Evolutionary conservation across 2,797 vertebrate species (phyloP), one percentile per base, ranked within the genome.

Genomic region (Sebastes kiyomatsui): DNA sequence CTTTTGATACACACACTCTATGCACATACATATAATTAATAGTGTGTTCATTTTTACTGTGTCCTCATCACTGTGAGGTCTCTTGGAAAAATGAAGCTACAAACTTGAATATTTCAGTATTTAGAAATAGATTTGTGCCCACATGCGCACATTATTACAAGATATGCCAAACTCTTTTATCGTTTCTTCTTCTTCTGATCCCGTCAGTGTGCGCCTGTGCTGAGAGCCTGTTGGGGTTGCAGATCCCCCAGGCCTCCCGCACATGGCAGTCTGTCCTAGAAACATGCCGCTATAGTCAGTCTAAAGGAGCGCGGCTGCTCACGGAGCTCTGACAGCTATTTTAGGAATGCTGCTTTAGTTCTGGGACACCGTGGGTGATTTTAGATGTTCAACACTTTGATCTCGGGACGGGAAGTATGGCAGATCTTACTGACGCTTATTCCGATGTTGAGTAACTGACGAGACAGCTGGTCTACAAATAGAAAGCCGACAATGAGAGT

Each of bases 361-460:
- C 90, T 89, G 88, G 89, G 92, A 92, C 93, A 75, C 75, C 2
- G 67, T 77, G 86, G 87, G 83, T 76, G 86, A 90, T 84, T 90
- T 92, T 88, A 90, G 89, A 91, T 90, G 84, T 90, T 87, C 75
- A 35, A 55, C 71, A 80, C 89, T 93, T 90, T 91, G 81, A 90
- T 92, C 76, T 64, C 58, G 28, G 78, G 76, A 90, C 8, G 68
- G 30, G 77, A 81, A 77, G 69, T 76, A 65, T 88, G 82, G 86
- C 83, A 87, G 80, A 87, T 86, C 73, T 77, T 49, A 81, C 86
- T 58, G 85, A 82, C 77, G 78, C 75, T 82, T 88, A 68, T 86
- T 90, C 79, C 67, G 67, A 88, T 84, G 79, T 80, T 75, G 76
- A 88, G 72, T 66, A 86, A 82, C 56, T 78, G 87, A 86, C 71